Conservation (phyloP, 2,888 invertebrate species). For the Hyalella azteca region DNA sequence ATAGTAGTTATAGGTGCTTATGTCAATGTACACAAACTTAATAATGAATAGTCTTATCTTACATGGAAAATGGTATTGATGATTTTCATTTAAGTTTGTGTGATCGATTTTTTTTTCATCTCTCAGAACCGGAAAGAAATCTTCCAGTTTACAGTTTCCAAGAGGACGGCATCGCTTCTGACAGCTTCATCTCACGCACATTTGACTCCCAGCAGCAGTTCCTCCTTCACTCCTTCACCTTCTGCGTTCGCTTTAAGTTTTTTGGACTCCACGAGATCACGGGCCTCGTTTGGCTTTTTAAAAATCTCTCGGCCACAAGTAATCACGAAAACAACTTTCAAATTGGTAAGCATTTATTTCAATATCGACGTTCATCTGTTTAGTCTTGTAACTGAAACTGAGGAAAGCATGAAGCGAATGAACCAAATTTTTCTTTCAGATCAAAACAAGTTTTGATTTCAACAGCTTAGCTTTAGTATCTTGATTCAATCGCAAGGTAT, state of each 20-base stretch:
- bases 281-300: conserved; percentile 45
- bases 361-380: too few species aligned
- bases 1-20: too few species aligned
- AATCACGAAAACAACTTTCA: conserved; percentile 18
- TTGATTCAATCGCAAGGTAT: too few species aligned
- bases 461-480: too few species aligned
- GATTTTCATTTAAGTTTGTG: not conserved
- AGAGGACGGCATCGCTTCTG: conserved; percentile 41
- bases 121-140: not conserved
- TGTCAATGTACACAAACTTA: too few species aligned
- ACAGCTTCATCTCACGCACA: conserved; percentile 42
- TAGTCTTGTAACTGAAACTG: too few species aligned
- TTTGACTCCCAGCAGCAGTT: conserved; percentile 1
- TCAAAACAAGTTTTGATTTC: too few species aligned
- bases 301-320: conserved; percentile 13
- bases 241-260: conserved; percentile 50
- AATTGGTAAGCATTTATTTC: too few species aligned
- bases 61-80: not conserved
- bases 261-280: conserved; percentile 49
- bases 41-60: not conserved
- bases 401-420: too few species aligned
- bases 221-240: conserved; percentile 44
- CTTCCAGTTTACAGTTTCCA: conserved; percentile 50
- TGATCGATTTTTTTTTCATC: not conserved
- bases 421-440: too few species aligned